These are phyloP conservation scores for Beris morrisii DNA, from an alignment of 2,888 invertebrate species.

Conservation along the genomic window DNA sequence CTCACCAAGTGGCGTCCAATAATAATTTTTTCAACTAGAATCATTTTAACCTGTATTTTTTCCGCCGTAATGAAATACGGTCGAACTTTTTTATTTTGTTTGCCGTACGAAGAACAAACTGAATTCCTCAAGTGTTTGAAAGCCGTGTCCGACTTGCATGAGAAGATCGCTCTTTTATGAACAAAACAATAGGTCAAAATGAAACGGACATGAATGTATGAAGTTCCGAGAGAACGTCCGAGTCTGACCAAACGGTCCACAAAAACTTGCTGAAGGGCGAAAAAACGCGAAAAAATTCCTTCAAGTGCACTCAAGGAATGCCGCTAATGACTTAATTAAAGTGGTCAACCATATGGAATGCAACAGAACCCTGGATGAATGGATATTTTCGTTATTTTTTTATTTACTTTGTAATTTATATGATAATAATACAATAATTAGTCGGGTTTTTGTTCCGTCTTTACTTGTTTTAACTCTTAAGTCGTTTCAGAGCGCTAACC, in stretches of 20 bases:
- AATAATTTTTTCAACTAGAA: no score
- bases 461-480: slow-evolving; percentile 7
- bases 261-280: slow-evolving; percentile 17
- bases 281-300: slow-evolving; percentile 35
- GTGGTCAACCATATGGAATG: slow-evolving; percentile 39
- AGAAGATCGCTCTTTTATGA: not conserved
- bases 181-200: slow-evolving; percentile 8
- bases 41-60: not conserved
- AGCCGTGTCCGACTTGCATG: slow-evolving; percentile 19
- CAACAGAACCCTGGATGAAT: slow-evolving; percentile 22
- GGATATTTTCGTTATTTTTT: slow-evolving; percentile 32
- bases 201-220: not conserved
- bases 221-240: no score
- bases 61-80: slow-evolving; percentile 8
- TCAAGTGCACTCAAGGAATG: slow-evolving; percentile 40
- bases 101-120: not conserved
- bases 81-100: not conserved
- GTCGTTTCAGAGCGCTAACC: slow-evolving; percentile 9
- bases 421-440: slow-evolving; percentile 40
- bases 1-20: slow-evolving; percentile 8
- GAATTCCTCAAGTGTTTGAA: slow-evolving; percentile 6
- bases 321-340: slow-evolving; percentile 42
- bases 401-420: slow-evolving; percentile 39
- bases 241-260: no score
- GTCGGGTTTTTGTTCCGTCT: slow-evolving; percentile 29